Evolutionary conservation across 2,113 vertebrate species (phyloP).

Genomic region (Chinchilla lanigera): DNA sequence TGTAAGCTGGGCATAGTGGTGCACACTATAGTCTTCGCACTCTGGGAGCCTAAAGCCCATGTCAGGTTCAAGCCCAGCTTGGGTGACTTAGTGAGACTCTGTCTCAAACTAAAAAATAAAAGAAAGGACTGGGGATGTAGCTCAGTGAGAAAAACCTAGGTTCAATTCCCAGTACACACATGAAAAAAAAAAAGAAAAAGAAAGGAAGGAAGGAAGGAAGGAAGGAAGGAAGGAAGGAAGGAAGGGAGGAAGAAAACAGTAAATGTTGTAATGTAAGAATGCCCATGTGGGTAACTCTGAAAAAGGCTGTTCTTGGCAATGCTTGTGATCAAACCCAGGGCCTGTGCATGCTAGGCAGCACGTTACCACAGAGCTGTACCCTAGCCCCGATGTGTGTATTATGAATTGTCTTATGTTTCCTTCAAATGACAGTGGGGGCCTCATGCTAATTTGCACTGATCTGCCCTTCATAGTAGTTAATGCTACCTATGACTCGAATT

Average conservation of each 20-base stretch:
- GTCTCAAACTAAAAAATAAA: not conserved
- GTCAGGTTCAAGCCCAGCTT: not conserved
- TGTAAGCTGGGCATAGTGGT: not conserved
- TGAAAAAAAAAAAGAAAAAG: not conserved
- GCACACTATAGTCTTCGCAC: not conserved
- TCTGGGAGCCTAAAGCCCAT: not conserved
- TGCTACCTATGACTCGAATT: not conserved
- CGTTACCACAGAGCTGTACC: not conserved
- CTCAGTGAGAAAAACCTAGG: not conserved
- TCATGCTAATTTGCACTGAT: too few relatives aligned
- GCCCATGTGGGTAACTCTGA: not conserved
- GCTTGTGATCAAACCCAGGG: too few relatives aligned
- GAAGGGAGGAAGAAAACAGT: not conserved
- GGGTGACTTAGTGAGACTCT: not conserved
- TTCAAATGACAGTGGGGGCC: not conserved
- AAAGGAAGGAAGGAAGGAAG: too few relatives aligned
- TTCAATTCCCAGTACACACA: not conserved
- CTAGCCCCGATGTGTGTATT: not conserved
- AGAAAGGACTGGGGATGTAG: not conserved
- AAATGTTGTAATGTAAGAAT: not conserved
- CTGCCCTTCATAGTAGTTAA: accelerated
- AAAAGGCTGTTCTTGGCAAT: not conserved
- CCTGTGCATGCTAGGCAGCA: too few relatives aligned
- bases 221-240: too few relatives aligned
- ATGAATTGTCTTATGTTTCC: not conserved